Percentiles rank a stretch among this genome's conserved stretches.
These are phyloP conservation scores for Coenobita brevimanus DNA, from an alignment of 1,140 invertebrate genomes.

Conservation along the genomic window DNA sequence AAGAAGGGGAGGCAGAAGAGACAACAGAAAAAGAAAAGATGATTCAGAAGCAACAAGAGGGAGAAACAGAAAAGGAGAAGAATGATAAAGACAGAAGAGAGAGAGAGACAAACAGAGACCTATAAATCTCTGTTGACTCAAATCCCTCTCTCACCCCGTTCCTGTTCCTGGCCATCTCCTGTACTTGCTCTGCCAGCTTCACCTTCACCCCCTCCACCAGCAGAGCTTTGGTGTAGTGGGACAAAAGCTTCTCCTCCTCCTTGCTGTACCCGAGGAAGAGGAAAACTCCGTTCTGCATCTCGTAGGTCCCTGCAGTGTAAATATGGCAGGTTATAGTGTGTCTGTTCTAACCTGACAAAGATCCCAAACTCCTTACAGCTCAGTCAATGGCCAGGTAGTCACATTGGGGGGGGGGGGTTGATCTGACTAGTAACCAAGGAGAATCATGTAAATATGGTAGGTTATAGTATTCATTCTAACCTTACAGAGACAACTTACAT, in stretches of 20 bases:
- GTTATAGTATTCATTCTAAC: no score
- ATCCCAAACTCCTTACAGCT: no score
- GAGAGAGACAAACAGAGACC: background rate
- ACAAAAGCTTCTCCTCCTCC: slow-evolving; percentile 86
- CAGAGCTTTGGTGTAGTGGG: slow-evolving; percentile 79
- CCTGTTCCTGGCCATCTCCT: slow-evolving; percentile 21
- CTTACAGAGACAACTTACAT: no score
- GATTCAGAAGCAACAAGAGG: background rate
- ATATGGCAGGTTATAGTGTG: no score
- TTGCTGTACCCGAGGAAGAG: slow-evolving; percentile 91
- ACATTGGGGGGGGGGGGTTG: no score
- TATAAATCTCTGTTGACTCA: no score
- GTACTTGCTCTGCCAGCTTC: slow-evolving; percentile 84
- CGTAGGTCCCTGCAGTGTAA: slow-evolving; percentile 81
- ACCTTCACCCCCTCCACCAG: slow-evolving; percentile 84
- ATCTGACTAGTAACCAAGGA: no score
- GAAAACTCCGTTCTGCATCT: slow-evolving; percentile 86
- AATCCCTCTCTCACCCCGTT: slow-evolving; percentile 51
- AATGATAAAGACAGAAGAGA: background rate
- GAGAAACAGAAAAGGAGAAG: background rate
- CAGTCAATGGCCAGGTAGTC: no score
- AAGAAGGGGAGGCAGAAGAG: background rate
- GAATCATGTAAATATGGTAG: no score
- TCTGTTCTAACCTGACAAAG: no score
- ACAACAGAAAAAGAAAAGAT: background rate